These are phyloP conservation scores for Oryzias sinensis DNA, from an alignment of 2,797 vertebrate species.

Conservation along the genomic window DNA sequence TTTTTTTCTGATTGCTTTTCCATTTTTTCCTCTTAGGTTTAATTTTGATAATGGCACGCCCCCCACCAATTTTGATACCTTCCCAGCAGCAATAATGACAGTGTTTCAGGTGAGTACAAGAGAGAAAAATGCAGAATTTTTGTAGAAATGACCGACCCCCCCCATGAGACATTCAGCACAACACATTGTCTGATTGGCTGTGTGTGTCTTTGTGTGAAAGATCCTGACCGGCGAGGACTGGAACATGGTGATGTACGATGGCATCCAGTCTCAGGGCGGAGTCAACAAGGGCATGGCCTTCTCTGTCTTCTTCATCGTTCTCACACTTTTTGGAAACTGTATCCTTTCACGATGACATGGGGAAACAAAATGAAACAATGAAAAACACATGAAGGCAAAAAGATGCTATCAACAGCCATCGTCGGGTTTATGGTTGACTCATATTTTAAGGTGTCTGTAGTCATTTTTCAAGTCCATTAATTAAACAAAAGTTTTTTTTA, in stretches of 20 bases:
- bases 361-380: not conserved
- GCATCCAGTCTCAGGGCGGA: slow-evolving; percentile 95
- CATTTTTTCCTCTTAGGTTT: slow-evolving; percentile 77
- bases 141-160: slow-evolving; percentile 5
- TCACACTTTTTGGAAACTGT: slow-evolving; percentile 98
- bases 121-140: not conserved
- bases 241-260: slow-evolving; percentile 97
- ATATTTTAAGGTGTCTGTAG: no score
- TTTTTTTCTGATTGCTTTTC: not conserved
- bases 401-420: not conserved
- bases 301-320: slow-evolving; percentile 95
- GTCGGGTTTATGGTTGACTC: not conserved
- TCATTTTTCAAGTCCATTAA: no score
- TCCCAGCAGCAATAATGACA: slow-evolving; percentile 99
- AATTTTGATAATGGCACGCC: slow-evolving; percentile 94
- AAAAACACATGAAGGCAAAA: slow-evolving; percentile 2
- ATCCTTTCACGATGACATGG: slow-evolving; percentile 70
- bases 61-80: slow-evolving; percentile 96
- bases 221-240: slow-evolving; percentile 97
- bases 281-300: slow-evolving; percentile 95
- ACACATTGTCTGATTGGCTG: slow-evolving; percentile 11
- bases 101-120: slow-evolving; percentile 89
- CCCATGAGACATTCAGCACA: slow-evolving; percentile 15
- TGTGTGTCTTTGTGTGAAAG: slow-evolving; percentile 59
- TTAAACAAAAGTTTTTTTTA: no score